These are phyloP conservation scores for Arctocebus calabarensis DNA, from an alignment of 2,797 vertebrate genomes.

Conservation along the genomic window DNA sequence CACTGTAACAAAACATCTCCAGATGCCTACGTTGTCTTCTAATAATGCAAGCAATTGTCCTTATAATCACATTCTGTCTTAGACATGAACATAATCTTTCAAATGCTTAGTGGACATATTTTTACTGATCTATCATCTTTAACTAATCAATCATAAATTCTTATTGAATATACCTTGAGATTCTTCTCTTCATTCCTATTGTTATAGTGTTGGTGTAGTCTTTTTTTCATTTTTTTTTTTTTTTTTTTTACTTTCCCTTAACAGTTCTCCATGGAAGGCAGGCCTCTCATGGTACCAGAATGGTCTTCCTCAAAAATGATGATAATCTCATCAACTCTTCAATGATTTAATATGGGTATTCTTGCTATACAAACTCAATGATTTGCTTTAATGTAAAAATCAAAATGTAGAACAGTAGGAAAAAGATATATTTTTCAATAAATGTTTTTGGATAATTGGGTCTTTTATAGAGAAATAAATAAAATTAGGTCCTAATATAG, in stretches of 20 bases:
- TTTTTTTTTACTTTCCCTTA: background rate
- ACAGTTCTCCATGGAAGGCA: background rate
- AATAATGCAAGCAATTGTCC: slow-evolving; percentile 51
- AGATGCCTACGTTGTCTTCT: slow-evolving; percentile 9
- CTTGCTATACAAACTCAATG: background rate
- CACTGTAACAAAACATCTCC: slow-evolving; percentile 52
- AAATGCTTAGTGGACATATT: background rate
- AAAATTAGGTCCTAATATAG: too few relatives aligned
- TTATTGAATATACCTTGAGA: background rate
- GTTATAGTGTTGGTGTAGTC: background rate
- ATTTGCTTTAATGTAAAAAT: slow-evolving; percentile 17
- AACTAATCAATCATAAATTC: background rate
- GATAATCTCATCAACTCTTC: background rate
- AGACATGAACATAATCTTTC: slow-evolving; percentile 39
- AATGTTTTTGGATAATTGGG: too few relatives aligned
- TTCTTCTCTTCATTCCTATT: background rate
- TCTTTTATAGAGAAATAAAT: too few relatives aligned
- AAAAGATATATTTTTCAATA: too few relatives aligned
- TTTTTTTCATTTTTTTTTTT: background rate
- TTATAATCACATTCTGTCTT: slow-evolving; percentile 47
- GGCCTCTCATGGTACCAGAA: background rate
- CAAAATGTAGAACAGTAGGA: background rate
- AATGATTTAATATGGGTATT: background rate
- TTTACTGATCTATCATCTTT: slow-evolving; percentile 6
- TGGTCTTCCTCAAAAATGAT: background rate